phyloP scores from a whole-genome alignment of 2,888 invertebrate genomes.

The Petrolisthes cinctipes region DNA sequence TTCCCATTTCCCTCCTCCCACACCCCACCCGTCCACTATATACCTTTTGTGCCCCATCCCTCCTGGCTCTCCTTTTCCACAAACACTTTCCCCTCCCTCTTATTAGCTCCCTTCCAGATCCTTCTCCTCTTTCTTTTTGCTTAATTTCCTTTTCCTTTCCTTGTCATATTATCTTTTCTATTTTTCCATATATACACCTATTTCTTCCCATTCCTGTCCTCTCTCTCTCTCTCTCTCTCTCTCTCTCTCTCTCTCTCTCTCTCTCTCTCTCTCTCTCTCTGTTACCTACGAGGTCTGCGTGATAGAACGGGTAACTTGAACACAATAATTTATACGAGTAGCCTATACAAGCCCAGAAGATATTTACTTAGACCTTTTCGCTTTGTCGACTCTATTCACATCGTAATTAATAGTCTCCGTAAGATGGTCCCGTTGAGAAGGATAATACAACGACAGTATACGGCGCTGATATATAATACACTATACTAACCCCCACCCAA shows the following conservation, averaged over 20 bases:
- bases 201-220: neutral
- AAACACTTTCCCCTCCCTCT: neutral
- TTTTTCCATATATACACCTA: neutral
- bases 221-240: constrained; percentile 15
- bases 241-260: neutral
- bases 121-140: constrained; percentile 15
- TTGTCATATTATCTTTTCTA: neutral
- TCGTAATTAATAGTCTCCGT: neutral
- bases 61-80: neutral
- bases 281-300: neutral
- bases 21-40: neutral
- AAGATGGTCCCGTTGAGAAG: neutral
- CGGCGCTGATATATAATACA: too few relatives aligned
- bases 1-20: neutral
- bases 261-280: neutral
- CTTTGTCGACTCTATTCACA: neutral
- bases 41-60: neutral
- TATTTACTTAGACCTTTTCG: neutral
- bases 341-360: too few relatives aligned
- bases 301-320: too few relatives aligned
- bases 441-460: too few relatives aligned
- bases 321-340: too few relatives aligned
- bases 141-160: constrained; percentile 1
- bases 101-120: neutral
- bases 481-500: too few relatives aligned